Evolutionary conservation across 2,888 invertebrate species (phyloP).

Genomic region (Dryobota labecula): DNA sequence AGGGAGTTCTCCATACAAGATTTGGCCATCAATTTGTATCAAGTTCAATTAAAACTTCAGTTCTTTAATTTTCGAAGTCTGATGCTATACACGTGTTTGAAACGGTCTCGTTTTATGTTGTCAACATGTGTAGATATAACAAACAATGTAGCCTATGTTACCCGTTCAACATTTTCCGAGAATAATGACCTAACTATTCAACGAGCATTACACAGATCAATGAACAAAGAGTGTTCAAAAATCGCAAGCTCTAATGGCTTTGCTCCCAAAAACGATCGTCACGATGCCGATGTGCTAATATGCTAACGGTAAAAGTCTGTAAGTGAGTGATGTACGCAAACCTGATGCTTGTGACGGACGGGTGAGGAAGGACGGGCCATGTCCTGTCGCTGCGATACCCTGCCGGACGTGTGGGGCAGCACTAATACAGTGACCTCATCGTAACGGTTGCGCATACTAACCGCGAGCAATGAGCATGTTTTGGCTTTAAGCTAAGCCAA

Average conservation of each 20-base stretch:
- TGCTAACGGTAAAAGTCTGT: slow-evolving; percentile 75
- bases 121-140: slow-evolving; percentile 31
- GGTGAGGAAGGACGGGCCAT: slow-evolving; percentile 67
- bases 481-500: slow-evolving; percentile 53
- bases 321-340: slow-evolving; percentile 64
- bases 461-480: slow-evolving; percentile 57
- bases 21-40: slow-evolving; percentile 34
- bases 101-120: slow-evolving; percentile 21
- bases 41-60: slow-evolving; percentile 39
- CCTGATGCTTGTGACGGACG: slow-evolving; percentile 63
- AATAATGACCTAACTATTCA: slow-evolving; percentile 62
- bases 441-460: slow-evolving; percentile 69
- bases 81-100: slow-evolving; percentile 21
- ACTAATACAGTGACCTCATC: slow-evolving; percentile 81
- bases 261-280: slow-evolving; percentile 61
- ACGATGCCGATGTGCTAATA: slow-evolving; percentile 80
- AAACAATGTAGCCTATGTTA: slow-evolving; percentile 37
- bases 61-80: slow-evolving; percentile 16
- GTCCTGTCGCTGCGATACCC: slow-evolving; percentile 66
- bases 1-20: slow-evolving; percentile 14
- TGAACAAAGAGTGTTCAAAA: slow-evolving; percentile 63
- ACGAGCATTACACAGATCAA: slow-evolving; percentile 60
- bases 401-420: slow-evolving; percentile 75
- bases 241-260: slow-evolving; percentile 58
- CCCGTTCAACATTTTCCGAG: slow-evolving; percentile 46